Evolutionary conservation across 2,888 invertebrate genomes (phyloP).

Genomic region (Pegoplata infirma): DNA sequence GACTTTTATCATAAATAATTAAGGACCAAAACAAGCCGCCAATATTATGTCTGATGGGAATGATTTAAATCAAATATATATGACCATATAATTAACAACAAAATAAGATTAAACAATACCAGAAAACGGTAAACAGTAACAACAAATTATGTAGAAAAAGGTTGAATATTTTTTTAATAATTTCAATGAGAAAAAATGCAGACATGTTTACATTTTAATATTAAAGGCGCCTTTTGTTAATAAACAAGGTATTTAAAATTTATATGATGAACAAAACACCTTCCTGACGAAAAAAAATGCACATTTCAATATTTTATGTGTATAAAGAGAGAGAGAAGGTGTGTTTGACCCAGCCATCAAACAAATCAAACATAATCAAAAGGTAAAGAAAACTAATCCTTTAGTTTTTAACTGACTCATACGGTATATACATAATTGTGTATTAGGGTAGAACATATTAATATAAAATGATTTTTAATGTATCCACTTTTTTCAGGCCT

Average conservation of each 20-base stretch:
- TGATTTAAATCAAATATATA: slow-evolving; percentile 31
- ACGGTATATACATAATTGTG: neutral
- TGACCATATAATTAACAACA: slow-evolving; percentile 52
- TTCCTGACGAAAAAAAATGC: slow-evolving; percentile 33
- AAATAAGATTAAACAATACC: slow-evolving; percentile 6
- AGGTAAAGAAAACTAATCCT: slow-evolving; percentile 43
- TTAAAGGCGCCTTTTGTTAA: slow-evolving; percentile 58
- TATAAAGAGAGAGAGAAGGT: slow-evolving; percentile 48
- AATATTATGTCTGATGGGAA: slow-evolving; percentile 8
- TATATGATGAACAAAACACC: slow-evolving; percentile 42
- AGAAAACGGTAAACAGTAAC: slow-evolving; percentile 43
- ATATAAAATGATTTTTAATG: no score
- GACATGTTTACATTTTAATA: slow-evolving; percentile 58
- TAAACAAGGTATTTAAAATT: slow-evolving; percentile 35
- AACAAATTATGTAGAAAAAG: slow-evolving; percentile 56
- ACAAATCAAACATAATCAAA: slow-evolving; percentile 47
- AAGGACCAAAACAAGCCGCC: slow-evolving; percentile 39
- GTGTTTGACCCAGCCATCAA: slow-evolving; percentile 25
- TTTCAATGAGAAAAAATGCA: slow-evolving; percentile 40
- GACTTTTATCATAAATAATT: slow-evolving; percentile 32
- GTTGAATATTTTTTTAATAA: slow-evolving; percentile 43
- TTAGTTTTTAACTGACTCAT: slow-evolving; percentile 50
- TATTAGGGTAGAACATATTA: no score
- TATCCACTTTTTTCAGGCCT: no score
- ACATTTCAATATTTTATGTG: slow-evolving; percentile 34